These are phyloP conservation scores for Sebastes jordani DNA, from an alignment of 2,797 vertebrate species.

Conservation along the genomic window DNA sequence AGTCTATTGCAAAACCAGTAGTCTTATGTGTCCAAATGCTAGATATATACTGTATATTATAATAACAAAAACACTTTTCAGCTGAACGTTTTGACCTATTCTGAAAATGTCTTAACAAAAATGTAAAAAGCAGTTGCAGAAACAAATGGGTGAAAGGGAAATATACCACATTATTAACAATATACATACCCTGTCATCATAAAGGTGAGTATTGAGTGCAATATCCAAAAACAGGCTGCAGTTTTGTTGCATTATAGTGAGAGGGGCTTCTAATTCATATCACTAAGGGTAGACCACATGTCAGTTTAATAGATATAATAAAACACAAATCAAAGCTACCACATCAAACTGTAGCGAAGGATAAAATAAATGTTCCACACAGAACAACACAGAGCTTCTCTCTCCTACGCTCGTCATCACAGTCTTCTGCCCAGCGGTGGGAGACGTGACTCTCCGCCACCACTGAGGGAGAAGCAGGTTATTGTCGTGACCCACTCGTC, in stretches of 20 bases:
- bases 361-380: background rate
- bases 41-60: too few relatives aligned
- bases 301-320: background rate
- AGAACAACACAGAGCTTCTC: background rate
- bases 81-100: too few relatives aligned
- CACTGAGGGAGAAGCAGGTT: conserved; percentile 12
- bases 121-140: too few relatives aligned
- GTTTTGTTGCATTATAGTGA: background rate
- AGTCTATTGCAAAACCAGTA: too few relatives aligned
- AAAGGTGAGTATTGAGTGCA: background rate
- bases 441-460: conserved; percentile 20
- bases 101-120: too few relatives aligned
- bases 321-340: background rate
- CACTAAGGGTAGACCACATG: too few relatives aligned
- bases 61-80: too few relatives aligned
- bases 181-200: background rate
- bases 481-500: conserved; percentile 37
- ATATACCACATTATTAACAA: background rate
- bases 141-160: background rate
- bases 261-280: background rate
- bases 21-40: too few relatives aligned
- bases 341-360: background rate
- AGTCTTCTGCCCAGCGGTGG: background rate
- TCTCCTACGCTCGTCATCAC: background rate
- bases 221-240: background rate